Conservation (phyloP, 1,140 invertebrate species). For the Pantala flavescens region DNA sequence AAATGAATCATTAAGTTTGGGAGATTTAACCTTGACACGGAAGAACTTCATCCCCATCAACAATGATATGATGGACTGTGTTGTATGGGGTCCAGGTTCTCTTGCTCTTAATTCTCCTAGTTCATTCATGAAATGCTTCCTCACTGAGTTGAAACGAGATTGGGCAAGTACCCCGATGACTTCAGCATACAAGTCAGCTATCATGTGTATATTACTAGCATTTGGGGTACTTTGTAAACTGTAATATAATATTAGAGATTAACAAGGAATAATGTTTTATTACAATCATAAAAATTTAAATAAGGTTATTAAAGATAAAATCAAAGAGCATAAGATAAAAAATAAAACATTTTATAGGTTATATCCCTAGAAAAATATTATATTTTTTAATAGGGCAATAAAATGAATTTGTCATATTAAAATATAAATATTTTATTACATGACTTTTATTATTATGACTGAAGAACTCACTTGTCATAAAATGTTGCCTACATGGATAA, state of each 20-base stretch:
- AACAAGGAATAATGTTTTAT: conserved; percentile 20
- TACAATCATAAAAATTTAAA: too few species aligned
- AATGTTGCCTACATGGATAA: too few species aligned
- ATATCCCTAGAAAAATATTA: too few species aligned
- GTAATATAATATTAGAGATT: too few species aligned
- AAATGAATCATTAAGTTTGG: not conserved
- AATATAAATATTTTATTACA: too few species aligned
- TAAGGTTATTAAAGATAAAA: too few species aligned
- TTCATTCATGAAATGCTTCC: conserved; percentile 87
- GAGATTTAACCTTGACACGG: conserved; percentile 58
- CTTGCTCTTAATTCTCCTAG: conserved; percentile 78
- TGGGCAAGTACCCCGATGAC: conserved; percentile 96
- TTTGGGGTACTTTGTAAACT: conserved; percentile 85
- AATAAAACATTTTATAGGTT: too few species aligned
- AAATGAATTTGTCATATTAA: too few species aligned
- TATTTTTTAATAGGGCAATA: too few species aligned
- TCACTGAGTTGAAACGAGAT: conserved; percentile 83
- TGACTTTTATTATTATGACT: too few species aligned
- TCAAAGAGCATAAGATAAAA: too few species aligned
- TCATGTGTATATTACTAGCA: conserved; percentile 88
- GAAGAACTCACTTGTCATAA: too few species aligned
- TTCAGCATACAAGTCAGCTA: conserved; percentile 96
- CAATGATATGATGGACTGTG: conserved; percentile 92
- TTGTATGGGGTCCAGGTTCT: conserved; percentile 79
- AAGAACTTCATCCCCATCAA: conserved; percentile 99